A percentile compares a stretch with the other conserved stretches of the same genome.
These are phyloP conservation scores for Ips nitidus DNA, from an alignment of 1,140 invertebrate species.

Conservation along the genomic window DNA sequence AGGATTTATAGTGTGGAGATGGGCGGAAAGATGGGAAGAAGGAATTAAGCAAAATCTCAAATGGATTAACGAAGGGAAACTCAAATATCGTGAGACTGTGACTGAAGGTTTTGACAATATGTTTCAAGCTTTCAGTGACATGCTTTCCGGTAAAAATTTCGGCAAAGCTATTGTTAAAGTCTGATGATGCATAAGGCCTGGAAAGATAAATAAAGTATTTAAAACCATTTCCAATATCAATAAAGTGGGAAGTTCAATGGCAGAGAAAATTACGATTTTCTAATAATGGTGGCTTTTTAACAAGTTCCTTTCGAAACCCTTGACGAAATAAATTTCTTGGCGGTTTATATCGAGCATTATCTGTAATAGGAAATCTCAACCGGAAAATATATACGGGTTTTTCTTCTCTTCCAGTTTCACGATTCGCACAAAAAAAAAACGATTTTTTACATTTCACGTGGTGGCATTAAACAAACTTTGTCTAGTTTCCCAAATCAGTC, in stretches of 20 bases:
- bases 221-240: slow-evolving; percentile 28
- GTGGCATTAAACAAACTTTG: too few species aligned
- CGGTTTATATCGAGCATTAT: slow-evolving; percentile 29
- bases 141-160: slow-evolving; percentile 63
- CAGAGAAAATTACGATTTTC: slow-evolving; percentile 36
- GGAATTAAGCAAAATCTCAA: slow-evolving; percentile 60
- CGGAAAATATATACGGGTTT: slow-evolving; percentile 24
- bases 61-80: slow-evolving; percentile 61
- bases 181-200: slow-evolving; percentile 24
- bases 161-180: slow-evolving; percentile 63
- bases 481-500: not conserved
- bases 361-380: slow-evolving; percentile 32
- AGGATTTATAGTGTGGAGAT: slow-evolving; percentile 64
- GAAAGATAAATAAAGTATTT: slow-evolving; percentile 34
- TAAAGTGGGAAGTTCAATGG: slow-evolving; percentile 33
- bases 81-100: slow-evolving; percentile 63
- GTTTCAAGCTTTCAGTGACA: slow-evolving; percentile 62
- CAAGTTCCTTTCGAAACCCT: slow-evolving; percentile 25
- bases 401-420: not conserved
- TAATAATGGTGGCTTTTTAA: slow-evolving; percentile 37
- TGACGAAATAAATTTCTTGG: slow-evolving; percentile 29
- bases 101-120: slow-evolving; percentile 67
- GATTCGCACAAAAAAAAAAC: too few species aligned
- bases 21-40: slow-evolving; percentile 60
- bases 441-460: too few species aligned